A percentile compares a stretch with the other conserved stretches of the same genome.
Evolutionary conservation across 2,113 vertebrate species (phyloP).

Genomic region (Suricata suricatta): DNA sequence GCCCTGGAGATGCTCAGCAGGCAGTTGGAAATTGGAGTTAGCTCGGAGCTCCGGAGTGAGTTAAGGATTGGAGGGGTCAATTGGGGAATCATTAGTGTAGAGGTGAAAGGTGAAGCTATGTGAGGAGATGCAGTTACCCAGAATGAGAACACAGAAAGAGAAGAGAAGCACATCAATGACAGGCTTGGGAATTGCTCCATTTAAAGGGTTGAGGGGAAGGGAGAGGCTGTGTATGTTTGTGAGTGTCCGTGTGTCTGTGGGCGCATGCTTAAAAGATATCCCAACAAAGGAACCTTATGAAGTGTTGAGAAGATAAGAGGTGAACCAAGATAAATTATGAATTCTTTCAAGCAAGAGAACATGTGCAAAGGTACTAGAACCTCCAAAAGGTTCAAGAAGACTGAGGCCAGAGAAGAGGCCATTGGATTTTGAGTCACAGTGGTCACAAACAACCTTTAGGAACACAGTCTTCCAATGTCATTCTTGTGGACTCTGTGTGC

Average conservation of each 20-base stretch:
- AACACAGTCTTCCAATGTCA: neutral
- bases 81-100: slow-evolving; percentile 67
- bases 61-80: slow-evolving; percentile 65
- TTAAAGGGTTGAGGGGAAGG: neutral
- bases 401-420: neutral
- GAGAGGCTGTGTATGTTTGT: neutral
- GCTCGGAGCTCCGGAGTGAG: slow-evolving; percentile 65
- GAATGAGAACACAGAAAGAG: slow-evolving; percentile 43
- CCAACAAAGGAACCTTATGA: slow-evolving; percentile 14
- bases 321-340: slow-evolving; percentile 23
- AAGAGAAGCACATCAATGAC: slow-evolving; percentile 70
- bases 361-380: neutral
- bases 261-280: neutral
- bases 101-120: slow-evolving; percentile 74
- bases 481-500: neutral
- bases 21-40: slow-evolving; percentile 73
- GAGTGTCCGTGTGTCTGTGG: no score
- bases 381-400: slow-evolving; percentile 20
- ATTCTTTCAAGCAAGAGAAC: slow-evolving; percentile 32
- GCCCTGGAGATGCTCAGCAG: slow-evolving; percentile 75
- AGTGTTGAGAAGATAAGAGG: neutral
- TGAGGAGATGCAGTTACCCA: slow-evolving; percentile 70
- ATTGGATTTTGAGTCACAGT: neutral
- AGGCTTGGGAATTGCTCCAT: slow-evolving; percentile 36
- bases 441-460: neutral